Conservation (phyloP, 1,140 invertebrate genomes). For the Lithobius niger region DNA sequence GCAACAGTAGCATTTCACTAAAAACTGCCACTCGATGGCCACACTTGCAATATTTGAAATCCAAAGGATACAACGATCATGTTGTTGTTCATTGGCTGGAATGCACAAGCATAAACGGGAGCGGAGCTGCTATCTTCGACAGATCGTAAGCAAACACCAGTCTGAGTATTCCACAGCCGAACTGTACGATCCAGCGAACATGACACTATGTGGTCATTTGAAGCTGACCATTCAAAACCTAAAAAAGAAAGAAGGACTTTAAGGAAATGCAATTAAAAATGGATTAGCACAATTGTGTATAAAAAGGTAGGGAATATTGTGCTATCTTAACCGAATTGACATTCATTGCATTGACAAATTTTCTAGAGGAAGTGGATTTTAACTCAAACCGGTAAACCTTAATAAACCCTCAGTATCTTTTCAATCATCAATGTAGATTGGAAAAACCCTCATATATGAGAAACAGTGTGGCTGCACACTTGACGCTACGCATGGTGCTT, state of each 20-base stretch:
- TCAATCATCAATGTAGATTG: not conserved
- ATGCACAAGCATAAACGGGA: conserved; percentile 57
- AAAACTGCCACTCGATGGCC: no score
- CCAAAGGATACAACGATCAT: conserved; percentile 66
- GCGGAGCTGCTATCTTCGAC: conserved; percentile 46
- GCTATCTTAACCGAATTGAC: not conserved
- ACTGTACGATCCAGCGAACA: conserved; percentile 60
- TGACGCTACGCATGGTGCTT: no score
- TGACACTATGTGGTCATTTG: conserved; percentile 69
- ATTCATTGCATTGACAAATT: not conserved
- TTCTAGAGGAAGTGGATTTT: not conserved
- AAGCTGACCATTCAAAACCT: conserved; percentile 72
- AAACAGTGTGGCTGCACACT: no score
- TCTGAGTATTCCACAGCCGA: conserved; percentile 51
- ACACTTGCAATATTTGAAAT: no score
- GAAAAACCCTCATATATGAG: not conserved
- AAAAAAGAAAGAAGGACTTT: conserved; percentile 16
- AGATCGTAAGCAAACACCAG: conserved; percentile 47
- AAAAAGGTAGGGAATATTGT: not conserved
- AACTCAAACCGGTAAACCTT: not conserved
- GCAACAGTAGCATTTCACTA: no score
- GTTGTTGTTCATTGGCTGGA: conserved; percentile 78
- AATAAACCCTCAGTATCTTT: not conserved
- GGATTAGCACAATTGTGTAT: not conserved
- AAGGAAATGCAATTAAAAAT: conserved; percentile 2